Percentiles rank a stretch among this genome's conserved stretches.
phyloP scores from a whole-genome alignment of 1,140 invertebrate species.

The Drosophila arawakana region DNA sequence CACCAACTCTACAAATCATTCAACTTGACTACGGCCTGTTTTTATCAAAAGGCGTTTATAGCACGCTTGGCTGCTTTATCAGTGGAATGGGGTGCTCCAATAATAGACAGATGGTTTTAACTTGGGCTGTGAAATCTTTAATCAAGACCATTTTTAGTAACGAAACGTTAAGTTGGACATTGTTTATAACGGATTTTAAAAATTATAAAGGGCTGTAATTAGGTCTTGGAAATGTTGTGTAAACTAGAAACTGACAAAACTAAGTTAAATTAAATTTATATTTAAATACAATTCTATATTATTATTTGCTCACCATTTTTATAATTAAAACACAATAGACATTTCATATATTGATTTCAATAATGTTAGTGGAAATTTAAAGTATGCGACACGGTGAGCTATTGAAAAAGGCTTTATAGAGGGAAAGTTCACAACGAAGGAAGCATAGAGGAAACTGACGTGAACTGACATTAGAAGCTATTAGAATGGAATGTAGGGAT shows the following conservation, averaged over 20 bases:
- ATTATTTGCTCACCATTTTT: no score
- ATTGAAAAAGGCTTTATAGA: conserved; percentile 24
- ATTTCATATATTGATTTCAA: not conserved
- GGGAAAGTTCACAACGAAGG: conserved; percentile 20
- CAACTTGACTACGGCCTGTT: conserved; percentile 6
- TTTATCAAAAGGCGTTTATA: conserved; percentile 29
- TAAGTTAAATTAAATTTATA: no score
- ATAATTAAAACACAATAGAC: no score
- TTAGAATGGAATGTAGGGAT: conserved; percentile 66
- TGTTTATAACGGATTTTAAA: no score
- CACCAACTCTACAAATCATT: conserved; percentile 34
- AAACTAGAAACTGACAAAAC: no score
- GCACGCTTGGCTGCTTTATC: conserved; percentile 22
- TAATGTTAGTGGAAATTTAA: conserved; percentile 20
- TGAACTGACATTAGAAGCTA: conserved; percentile 80
- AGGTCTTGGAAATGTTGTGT: no score
- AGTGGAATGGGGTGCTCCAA: not conserved
- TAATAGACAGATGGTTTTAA: conserved; percentile 6
- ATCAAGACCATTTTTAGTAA: conserved; percentile 3
- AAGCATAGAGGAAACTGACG: conserved; percentile 66
- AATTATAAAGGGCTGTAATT: no score
- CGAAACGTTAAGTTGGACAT: not conserved
- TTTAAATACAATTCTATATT: no score
- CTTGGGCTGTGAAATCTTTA: conserved; percentile 5
- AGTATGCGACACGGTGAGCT: not conserved